Conservation (phyloP, 2,888 invertebrate species). For the Auanema sp. region DNA sequence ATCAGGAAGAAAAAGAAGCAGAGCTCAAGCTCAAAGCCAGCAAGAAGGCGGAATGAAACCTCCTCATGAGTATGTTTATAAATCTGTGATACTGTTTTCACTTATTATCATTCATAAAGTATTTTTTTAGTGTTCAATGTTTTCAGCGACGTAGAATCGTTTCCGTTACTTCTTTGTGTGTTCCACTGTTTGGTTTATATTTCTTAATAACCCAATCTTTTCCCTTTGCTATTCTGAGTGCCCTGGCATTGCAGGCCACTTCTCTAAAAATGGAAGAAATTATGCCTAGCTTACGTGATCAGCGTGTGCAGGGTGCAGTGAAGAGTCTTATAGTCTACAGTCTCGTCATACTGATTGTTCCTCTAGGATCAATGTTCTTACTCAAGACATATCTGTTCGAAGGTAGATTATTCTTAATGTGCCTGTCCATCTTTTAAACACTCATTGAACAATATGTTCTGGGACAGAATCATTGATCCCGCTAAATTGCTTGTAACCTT, state of each 20-base stretch:
- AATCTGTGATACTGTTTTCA: neutral
- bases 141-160: constrained; percentile 3
- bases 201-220: no score
- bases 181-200: neutral
- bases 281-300: constrained; percentile 57
- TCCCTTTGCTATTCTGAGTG: constrained; percentile 1
- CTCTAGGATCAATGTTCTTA: constrained; percentile 62
- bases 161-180: neutral
- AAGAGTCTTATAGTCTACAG: constrained; percentile 59
- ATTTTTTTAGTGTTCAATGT: neutral
- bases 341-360: constrained; percentile 58
- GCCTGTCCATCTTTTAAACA: neutral
- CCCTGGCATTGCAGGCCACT: neutral
- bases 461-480: neutral
- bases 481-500: neutral
- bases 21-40: constrained; percentile 22
- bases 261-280: constrained; percentile 45
- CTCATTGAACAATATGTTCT: no score
- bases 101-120: neutral
- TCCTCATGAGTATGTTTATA: neutral
- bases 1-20: constrained; percentile 49
- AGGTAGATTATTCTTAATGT: constrained; percentile 32
- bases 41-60: constrained; percentile 22
- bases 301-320: constrained; percentile 54
- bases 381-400: constrained; percentile 58